Base-by-base conservation (phyloP, 2,888 invertebrate species). In the Eupithecia insigniata region DNA sequence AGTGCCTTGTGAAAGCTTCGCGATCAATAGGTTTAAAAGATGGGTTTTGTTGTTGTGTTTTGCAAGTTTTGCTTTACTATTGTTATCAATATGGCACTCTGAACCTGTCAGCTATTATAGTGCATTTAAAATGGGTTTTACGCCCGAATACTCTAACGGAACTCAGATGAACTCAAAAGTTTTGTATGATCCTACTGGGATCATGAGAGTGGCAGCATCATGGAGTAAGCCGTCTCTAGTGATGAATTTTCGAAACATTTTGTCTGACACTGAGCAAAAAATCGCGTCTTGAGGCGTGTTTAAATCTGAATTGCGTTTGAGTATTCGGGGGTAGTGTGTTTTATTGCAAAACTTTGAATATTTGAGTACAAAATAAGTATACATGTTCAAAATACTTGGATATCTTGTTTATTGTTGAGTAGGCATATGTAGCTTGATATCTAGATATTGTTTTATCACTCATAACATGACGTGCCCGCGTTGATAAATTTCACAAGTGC, bases 11-110 rank as follows among this genome's bases (percentile, higher is more conserved):
- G 55, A 26, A 34, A 34, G 66, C 55, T 55, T 30, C 55, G 26
- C 86, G 87, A 89, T 89, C 88, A 81, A 89, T 89, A 86, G 82
- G 69, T 85, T 87, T 14, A 84, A 87, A 86, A 90, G 89, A 86
- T 89, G 84, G 90, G 90, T 90, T n/a, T n/a, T n/a, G n/a, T n/a
- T n/a, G n/a, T n/a, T n/a, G n/a, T n/a, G n/a, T n/a, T n/a, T n/a
- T n/a, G n/a, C 89, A 90, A 86, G 86, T 84, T 87, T 82, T 83
- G 79, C 81, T 30, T 79, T 76, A 73, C 80, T 76, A 80, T 80
- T 76, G 82, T 79, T 79, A 26, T 18, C 18, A 76, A 81, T 79
- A 83, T 72, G 67, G 10, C n/a, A 74, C 64, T 74, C 69, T 28
- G 28, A 16, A 16, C 14, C 7, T 16, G 28, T 22, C 22, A 51